Percentiles rank a stretch among this genome's conserved stretches.
These are phyloP conservation scores for Cryptoprocta ferox DNA, from an alignment of 2,797 vertebrate species.

Conservation along the genomic window DNA sequence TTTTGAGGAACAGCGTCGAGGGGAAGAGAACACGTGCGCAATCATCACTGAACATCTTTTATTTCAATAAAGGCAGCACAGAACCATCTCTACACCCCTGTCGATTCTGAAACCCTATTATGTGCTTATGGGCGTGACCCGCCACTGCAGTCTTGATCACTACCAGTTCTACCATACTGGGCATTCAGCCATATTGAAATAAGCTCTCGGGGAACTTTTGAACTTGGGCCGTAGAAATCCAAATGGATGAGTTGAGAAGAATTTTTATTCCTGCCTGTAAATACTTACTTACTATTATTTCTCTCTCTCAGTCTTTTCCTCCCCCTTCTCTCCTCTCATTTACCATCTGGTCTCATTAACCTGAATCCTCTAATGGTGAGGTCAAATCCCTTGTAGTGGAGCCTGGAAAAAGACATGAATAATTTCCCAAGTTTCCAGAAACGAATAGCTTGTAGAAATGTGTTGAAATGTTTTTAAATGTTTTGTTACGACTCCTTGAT, in stretches of 20 bases:
- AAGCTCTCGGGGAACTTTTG: not conserved
- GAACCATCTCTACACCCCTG: not conserved
- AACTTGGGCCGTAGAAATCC: not conserved
- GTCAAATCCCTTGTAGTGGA: not conserved
- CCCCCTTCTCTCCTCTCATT: not conserved
- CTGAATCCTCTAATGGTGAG: not conserved
- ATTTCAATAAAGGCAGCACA: not conserved
- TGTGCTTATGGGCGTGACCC: not conserved
- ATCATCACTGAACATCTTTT: rapidly evolving
- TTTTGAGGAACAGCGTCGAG: not conserved
- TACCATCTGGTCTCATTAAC: not conserved
- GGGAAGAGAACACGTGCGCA: rapidly evolving
- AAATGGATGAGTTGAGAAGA: not conserved
- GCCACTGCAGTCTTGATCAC: not conserved
- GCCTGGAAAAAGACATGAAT: not conserved
- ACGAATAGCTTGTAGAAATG: not conserved
- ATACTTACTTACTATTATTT: not conserved
- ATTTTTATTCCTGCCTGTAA: not conserved
- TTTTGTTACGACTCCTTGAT: not conserved
- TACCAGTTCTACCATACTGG: no score
- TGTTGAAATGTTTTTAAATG: not conserved
- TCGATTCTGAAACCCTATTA: not conserved
- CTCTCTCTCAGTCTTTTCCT: not conserved
- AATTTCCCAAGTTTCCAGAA: not conserved
- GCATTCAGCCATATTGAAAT: not conserved